These are phyloP conservation scores for Mormyrus iriodes DNA, from an alignment of 2,113 vertebrate genomes.

Conservation along the genomic window DNA sequence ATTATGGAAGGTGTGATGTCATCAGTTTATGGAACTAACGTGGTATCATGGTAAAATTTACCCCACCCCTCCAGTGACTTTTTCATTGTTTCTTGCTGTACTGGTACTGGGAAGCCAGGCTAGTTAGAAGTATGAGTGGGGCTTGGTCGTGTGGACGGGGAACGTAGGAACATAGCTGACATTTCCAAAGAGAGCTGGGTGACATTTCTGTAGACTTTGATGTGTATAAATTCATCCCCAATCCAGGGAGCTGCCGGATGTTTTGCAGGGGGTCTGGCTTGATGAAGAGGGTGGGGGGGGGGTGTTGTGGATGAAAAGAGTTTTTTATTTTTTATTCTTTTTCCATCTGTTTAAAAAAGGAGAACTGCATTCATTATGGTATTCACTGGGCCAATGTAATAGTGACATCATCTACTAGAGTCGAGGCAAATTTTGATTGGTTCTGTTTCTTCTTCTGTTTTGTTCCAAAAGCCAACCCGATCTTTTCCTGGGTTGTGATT, in stretches of 20 bases:
- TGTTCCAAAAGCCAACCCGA: neutral
- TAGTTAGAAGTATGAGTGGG: slow-evolving; percentile 39
- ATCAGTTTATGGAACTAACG: neutral
- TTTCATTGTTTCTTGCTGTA: slow-evolving; percentile 22
- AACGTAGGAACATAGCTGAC: slow-evolving; percentile 89
- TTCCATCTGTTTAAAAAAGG: neutral
- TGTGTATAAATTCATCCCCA: slow-evolving; percentile 93
- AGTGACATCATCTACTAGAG: neutral
- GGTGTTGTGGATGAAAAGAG: neutral
- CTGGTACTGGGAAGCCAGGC: slow-evolving; percentile 21
- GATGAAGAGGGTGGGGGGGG: neutral
- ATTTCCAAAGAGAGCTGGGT: slow-evolving; percentile 88
- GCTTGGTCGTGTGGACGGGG: slow-evolving; percentile 64
- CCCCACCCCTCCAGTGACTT: neutral
- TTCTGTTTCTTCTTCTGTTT: neutral
- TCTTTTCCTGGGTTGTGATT: neutral
- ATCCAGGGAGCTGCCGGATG: slow-evolving; percentile 60
- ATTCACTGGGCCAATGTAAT: neutral
- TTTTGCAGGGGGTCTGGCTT: slow-evolving; percentile 3
- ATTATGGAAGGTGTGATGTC: neutral
- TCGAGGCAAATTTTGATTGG: neutral
- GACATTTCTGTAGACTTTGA: slow-evolving; percentile 97
- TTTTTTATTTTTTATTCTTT: neutral
- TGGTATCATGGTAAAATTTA: neutral
- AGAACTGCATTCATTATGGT: neutral